Evolutionary conservation across 2,888 invertebrate species (phyloP).

Genomic region (Fabriciana adippe): DNA sequence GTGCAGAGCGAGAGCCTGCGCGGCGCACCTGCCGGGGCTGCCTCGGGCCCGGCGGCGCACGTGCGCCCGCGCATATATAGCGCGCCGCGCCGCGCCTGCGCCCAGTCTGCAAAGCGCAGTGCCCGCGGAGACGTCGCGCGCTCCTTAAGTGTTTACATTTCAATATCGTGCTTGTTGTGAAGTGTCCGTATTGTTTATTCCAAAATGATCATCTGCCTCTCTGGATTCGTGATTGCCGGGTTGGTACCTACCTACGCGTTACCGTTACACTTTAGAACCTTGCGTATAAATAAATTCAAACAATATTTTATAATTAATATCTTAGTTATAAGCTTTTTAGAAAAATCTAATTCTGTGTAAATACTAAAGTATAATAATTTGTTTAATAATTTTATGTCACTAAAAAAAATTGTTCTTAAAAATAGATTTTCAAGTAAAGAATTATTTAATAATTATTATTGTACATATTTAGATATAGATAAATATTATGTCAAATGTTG

Average conservation of each 20-base stretch:
- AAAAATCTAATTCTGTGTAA: too few species aligned
- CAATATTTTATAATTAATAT: too few species aligned
- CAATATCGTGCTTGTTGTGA: neutral
- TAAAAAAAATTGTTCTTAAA: too few species aligned
- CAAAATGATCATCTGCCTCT: conserved; percentile 78
- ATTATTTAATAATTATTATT: too few species aligned
- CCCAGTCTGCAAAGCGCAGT: conserved; percentile 1
- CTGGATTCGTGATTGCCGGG: conserved; percentile 80
- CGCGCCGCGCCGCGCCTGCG: conserved; percentile 26
- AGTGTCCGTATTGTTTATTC: neutral
- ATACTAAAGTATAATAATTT: too few species aligned
- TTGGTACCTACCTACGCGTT: conserved; percentile 48
- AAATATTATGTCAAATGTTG: too few species aligned
- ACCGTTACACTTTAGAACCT: neutral
- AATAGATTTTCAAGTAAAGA: too few species aligned
- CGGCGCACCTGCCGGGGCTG: conserved; percentile 17
- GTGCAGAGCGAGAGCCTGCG: conserved; percentile 17
- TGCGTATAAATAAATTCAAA: too few species aligned
- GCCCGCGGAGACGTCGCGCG: neutral
- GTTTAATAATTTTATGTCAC: too few species aligned
- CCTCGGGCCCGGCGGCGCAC: conserved; percentile 1
- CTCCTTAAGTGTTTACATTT: too few species aligned
- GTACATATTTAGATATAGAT: too few species aligned
- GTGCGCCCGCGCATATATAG: conserved; percentile 38
- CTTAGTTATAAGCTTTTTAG: too few species aligned